These are phyloP conservation scores for Bubo scandiacus DNA, from an alignment of 2,113 vertebrate species.

Conservation along the genomic window DNA sequence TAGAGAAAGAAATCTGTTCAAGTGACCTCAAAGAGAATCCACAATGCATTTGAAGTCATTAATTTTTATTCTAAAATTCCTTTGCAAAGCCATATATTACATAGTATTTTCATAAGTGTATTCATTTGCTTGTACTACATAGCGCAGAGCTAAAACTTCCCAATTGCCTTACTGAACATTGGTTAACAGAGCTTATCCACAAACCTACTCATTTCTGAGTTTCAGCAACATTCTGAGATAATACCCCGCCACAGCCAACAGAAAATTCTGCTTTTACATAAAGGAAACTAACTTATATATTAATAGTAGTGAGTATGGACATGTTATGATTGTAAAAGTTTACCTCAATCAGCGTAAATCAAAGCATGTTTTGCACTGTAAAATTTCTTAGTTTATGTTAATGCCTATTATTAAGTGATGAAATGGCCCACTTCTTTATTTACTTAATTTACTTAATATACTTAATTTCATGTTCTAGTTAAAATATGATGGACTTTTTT, in stretches of 20 bases:
- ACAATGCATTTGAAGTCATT: background rate
- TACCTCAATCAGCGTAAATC: background rate
- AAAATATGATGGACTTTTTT: background rate
- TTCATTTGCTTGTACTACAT: background rate
- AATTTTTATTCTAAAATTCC: background rate
- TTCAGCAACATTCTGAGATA: background rate
- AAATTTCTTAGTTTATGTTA: background rate
- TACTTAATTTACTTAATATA: background rate
- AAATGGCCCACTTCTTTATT: background rate
- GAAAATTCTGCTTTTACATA: background rate
- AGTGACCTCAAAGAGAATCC: background rate
- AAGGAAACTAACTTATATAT: background rate
- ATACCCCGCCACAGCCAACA: background rate
- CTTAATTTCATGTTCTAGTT: background rate
- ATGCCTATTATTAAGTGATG: background rate
- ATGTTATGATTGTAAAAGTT: background rate
- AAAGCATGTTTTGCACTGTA: background rate
- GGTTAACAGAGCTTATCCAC: background rate
- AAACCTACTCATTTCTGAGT: background rate
- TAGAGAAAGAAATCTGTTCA: background rate
- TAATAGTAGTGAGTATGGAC: background rate
- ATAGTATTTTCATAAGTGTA: background rate
- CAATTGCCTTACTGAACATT: fast-evolving
- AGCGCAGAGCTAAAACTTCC: background rate
- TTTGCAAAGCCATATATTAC: background rate